These are phyloP conservation scores for Notolabrus celidotus DNA, from an alignment of 2,797 vertebrate species.

Conservation along the genomic window DNA sequence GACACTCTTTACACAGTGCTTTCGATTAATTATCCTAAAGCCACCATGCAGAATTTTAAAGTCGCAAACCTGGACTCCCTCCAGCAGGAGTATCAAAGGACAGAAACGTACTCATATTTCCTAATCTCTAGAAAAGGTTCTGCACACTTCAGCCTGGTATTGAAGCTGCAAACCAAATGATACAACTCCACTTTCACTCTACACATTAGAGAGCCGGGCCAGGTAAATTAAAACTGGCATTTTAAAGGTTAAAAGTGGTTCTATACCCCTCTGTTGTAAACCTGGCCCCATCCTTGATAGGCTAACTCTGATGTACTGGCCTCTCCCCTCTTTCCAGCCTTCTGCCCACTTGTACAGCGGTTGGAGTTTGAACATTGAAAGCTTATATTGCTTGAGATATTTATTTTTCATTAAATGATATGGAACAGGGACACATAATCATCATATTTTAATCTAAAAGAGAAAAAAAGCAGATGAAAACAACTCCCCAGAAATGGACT, in stretches of 20 bases:
- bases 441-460: neutral
- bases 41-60: neutral
- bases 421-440: too few species aligned
- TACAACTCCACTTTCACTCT: neutral
- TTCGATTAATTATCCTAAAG: neutral
- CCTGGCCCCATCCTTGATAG: neutral
- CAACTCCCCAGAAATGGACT: neutral
- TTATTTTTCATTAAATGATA: neutral
- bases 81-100: neutral
- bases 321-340: too few species aligned
- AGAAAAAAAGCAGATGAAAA: neutral
- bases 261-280: neutral
- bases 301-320: neutral
- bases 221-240: neutral
- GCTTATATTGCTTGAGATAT: too few species aligned
- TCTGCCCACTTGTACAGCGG: too few species aligned
- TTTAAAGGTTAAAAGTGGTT: neutral
- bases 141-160: too few species aligned
- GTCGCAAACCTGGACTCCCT: too few species aligned
- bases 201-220: too few species aligned
- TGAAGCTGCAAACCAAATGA: neutral
- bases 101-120: too few species aligned
- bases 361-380: too few species aligned
- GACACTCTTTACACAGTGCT: too few species aligned
- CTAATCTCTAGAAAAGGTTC: neutral